These are phyloP conservation scores for Sphaeramia orbicularis DNA, from an alignment of 2,797 vertebrate species.

Conservation along the genomic window DNA sequence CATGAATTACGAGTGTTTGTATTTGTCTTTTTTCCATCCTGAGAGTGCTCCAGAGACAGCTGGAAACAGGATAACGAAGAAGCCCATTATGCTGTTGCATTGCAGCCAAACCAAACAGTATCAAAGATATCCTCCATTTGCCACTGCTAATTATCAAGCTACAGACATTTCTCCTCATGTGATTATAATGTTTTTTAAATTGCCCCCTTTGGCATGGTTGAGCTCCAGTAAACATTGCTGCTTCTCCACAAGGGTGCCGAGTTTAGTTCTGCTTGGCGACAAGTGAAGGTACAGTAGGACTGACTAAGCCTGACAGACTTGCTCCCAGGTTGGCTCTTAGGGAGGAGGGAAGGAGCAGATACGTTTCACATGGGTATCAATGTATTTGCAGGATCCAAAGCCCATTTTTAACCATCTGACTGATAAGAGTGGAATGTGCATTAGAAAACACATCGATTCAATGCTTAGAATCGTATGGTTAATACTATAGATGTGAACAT, in stretches of 20 bases:
- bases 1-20: constrained; percentile 29
- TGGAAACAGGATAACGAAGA: constrained; percentile 45
- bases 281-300: constrained; percentile 51
- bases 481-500: no score
- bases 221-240: constrained; percentile 48
- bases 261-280: constrained; percentile 55
- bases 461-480: no score
- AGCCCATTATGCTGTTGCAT: constrained; percentile 36
- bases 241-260: constrained; percentile 21
- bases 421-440: no score
- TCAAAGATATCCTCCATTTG: constrained; percentile 34
- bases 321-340: constrained; percentile 55
- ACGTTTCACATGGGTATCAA: constrained; percentile 17
- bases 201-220: constrained; percentile 36
- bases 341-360: constrained; percentile 29
- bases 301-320: constrained; percentile 55
- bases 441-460: no score
- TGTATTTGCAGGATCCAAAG: constrained; percentile 14
- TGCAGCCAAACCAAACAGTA: constrained; percentile 54
- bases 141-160: constrained; percentile 65
- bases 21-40: not conserved
- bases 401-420: no score
- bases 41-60: constrained; percentile 34
- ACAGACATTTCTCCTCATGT: constrained; percentile 64
- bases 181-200: constrained; percentile 73